Evolutionary conservation across 2,797 vertebrate species (phyloP).

Genomic region (Balearica regulorum): DNA sequence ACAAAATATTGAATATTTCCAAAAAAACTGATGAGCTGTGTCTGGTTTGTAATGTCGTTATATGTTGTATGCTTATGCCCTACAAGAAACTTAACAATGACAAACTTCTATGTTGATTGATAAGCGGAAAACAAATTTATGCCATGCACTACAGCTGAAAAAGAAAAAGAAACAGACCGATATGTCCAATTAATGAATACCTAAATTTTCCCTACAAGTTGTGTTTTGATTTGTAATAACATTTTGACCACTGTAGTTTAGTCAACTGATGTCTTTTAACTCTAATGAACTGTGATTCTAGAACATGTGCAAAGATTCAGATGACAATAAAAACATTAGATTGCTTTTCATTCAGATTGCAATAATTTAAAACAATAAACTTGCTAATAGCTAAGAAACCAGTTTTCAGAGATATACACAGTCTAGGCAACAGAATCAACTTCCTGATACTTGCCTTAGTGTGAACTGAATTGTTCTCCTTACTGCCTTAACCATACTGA

Average conservation of each 20-base stretch:
- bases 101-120: neutral
- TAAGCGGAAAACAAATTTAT: neutral
- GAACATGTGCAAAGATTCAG: neutral
- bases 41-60: neutral
- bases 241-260: neutral
- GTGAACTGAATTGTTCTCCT: neutral
- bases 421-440: neutral
- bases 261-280: neutral
- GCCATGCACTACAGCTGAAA: neutral
- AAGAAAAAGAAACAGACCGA: neutral
- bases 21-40: neutral
- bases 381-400: neutral
- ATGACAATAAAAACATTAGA: neutral
- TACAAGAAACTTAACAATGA: neutral
- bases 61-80: neutral
- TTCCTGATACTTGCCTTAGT: neutral
- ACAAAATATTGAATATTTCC: neutral
- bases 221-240: neutral
- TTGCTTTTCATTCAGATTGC: neutral
- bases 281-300: neutral
- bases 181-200: neutral
- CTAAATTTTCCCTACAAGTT: neutral
- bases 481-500: neutral
- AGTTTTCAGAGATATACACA: neutral
- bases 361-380: neutral